Percentiles rank a stretch among this genome's conserved stretches.
Evolutionary conservation across 1,140 invertebrate genomes (phyloP).

Genomic region (Pantala flavescens): DNA sequence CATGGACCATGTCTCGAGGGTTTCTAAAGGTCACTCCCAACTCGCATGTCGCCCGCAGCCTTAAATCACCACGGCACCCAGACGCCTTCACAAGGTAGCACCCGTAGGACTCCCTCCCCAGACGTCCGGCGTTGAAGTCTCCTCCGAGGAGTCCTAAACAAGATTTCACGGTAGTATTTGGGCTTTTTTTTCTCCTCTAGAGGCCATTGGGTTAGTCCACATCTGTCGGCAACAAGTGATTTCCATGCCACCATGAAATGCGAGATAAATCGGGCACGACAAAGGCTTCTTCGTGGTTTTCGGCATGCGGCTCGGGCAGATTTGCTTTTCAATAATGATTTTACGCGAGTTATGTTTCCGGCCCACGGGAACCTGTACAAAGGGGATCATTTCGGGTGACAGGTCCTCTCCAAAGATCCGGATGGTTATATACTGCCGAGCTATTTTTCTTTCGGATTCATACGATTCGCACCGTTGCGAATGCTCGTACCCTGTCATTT

Average conservation of each 20-base stretch:
- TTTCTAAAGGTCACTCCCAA: neutral
- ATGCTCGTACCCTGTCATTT: too few species aligned
- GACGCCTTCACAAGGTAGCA: neutral
- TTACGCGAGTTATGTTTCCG: neutral
- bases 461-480: too few species aligned
- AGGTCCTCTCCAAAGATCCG: too few species aligned
- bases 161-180: neutral
- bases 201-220: neutral
- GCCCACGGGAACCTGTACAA: too few species aligned
- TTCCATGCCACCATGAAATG: neutral
- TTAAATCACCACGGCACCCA: neutral
- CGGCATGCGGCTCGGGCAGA: neutral
- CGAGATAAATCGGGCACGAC: neutral
- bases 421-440: too few species aligned
- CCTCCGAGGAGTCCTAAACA: neutral
- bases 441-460: too few species aligned
- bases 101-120: neutral
- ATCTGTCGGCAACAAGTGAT: slow-evolving; percentile 1
- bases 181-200: neutral
- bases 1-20: neutral
- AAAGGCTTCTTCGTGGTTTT: neutral
- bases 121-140: neutral
- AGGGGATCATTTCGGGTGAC: too few species aligned
- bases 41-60: neutral
- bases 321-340: neutral